Base-by-base conservation (phyloP, 2,888 invertebrate genomes). In the Apamea epomidion region DNA sequence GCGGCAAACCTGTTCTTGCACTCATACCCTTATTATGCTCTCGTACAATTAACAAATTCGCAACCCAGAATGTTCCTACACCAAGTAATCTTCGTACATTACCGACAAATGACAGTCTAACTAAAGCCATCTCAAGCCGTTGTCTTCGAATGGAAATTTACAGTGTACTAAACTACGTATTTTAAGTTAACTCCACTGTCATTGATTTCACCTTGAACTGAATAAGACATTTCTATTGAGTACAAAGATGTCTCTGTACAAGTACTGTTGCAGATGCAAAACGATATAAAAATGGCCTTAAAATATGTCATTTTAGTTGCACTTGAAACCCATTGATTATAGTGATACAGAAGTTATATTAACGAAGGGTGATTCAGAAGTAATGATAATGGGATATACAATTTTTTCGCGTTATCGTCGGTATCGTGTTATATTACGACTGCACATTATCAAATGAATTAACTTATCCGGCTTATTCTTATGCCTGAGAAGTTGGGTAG, bases 1-100 rank as follows among this genome's bases (percentile, higher is more conserved):
- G 92, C 92, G 91, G 91, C 92, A 94, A 96, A 96, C 96, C 95
- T 94, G 95, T 96, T 96, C 93, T 93, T 93, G 90, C 91, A 89
- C 88, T 90, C 91, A 91, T 94, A 93, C 94, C 94, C 94, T 94
- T 94, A 94, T 94, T 93, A 91, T 93, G 90, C 89, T 88, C 87
- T 91, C 90, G 91, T 92, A 93, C 91, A 93, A 93, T 92, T 91
- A 91, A 91, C 92, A 90, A 94, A 94, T 93, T 92, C 87, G 92
- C 93, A 91, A 91, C 89, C 84, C 90, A 85, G 81, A 87, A 81
- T 81, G 58, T 82, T 80, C 68, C 60, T 82, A 68, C 77, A 81
- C 64, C 71, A 80, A 77, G 51, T 25, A 73, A 74, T 70, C 48
- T 48, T 71, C 48, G 62, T 72, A 78, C 37, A 69, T 67, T 60